Conservation (phyloP, 2,113 vertebrate species). For the Burhinus oedicnemus region DNA sequence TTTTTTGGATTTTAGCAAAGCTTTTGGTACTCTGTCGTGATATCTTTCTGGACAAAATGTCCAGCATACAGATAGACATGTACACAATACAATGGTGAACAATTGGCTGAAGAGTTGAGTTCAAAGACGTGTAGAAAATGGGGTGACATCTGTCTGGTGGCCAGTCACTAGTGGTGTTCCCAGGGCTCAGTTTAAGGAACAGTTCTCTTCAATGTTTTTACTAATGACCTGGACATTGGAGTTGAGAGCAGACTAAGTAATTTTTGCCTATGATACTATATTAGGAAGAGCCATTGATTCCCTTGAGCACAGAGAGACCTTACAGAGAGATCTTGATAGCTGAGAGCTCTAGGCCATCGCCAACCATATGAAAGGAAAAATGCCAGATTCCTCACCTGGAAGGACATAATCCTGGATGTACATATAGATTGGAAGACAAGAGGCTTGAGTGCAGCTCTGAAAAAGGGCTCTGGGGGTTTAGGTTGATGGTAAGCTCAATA, state of each 20-base stretch:
- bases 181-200: not conserved
- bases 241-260: not conserved
- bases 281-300: not conserved
- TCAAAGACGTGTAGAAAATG: not conserved
- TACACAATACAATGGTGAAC: not conserved
- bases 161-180: not conserved
- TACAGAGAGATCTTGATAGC: not conserved
- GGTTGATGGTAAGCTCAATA: not conserved
- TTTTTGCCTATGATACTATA: not conserved
- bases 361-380: not conserved
- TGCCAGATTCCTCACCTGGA: not conserved
- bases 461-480: not conserved
- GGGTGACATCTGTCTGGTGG: not conserved
- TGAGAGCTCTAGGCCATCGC: not conserved
- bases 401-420: not conserved
- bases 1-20: not conserved
- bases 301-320: not conserved
- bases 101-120: not conserved
- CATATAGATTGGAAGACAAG: not conserved
- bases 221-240: not conserved
- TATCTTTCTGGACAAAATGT: not conserved
- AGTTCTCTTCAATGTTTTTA: not conserved
- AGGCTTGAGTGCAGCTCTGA: not conserved
- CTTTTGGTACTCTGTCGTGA: not conserved
- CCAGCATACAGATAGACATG: not conserved